Conservation (phyloP, 2,888 invertebrate genomes). For the Agonopterix subpropinquella region DNA sequence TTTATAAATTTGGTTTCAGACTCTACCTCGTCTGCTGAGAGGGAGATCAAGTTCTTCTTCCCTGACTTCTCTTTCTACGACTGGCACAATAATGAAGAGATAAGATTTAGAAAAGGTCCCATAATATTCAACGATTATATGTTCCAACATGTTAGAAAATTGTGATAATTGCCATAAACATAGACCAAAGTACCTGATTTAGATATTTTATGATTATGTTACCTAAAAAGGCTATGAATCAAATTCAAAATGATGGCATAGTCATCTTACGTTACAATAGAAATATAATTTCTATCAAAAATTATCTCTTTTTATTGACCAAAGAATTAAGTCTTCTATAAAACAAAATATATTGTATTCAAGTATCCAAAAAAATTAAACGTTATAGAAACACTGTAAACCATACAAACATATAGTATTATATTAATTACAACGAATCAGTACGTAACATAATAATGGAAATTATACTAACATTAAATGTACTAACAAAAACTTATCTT, state of each 20-base stretch:
- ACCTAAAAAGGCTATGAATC: neutral
- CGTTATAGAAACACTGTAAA: slow-evolving; percentile 65
- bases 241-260: slow-evolving; percentile 1
- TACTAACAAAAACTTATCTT: slow-evolving; percentile 29
- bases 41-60: slow-evolving; percentile 90
- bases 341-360: slow-evolving; percentile 50
- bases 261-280: slow-evolving; percentile 12
- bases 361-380: slow-evolving; percentile 44
- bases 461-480: slow-evolving; percentile 30
- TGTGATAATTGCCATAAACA: slow-evolving; percentile 21
- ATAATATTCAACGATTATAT: slow-evolving; percentile 69
- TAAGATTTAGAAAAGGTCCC: slow-evolving; percentile 59
- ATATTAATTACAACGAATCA: slow-evolving; percentile 38
- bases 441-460: slow-evolving; percentile 28
- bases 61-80: slow-evolving; percentile 83
- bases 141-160: slow-evolving; percentile 71
- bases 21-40: slow-evolving; percentile 81
- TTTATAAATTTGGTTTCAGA: slow-evolving; percentile 70
- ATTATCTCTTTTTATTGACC: slow-evolving; percentile 26
- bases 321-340: slow-evolving; percentile 34
- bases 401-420: slow-evolving; percentile 45
- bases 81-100: slow-evolving; percentile 79
- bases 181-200: slow-evolving; percentile 15
- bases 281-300: slow-evolving; percentile 30
- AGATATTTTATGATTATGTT: neutral